Evolutionary conservation across 1,140 invertebrate species (phyloP).

Genomic region (Aphis gossypii): DNA sequence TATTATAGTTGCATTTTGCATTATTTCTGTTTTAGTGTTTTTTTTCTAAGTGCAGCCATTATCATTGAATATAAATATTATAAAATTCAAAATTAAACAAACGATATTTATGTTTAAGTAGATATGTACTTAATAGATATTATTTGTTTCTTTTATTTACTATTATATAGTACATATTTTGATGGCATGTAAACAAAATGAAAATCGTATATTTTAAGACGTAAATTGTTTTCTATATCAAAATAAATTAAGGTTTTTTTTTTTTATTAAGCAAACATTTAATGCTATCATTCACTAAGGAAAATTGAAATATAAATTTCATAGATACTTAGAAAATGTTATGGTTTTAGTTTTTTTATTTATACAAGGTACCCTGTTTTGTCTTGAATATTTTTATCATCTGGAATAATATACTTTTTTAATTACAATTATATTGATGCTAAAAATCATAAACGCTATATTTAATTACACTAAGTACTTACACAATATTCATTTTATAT

Average conservation of each 20-base stretch:
- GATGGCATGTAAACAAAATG: not conserved
- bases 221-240: not conserved
- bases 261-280: not conserved
- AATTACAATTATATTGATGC: not conserved
- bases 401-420: not conserved
- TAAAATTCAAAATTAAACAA: not conserved
- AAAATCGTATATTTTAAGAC: not conserved
- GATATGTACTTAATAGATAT: not conserved
- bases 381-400: not conserved
- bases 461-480: not conserved
- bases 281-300: not conserved
- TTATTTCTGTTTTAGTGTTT: not conserved
- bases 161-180: not conserved
- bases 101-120: not conserved
- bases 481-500: not conserved
- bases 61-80: not conserved
- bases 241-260: not conserved
- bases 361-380: not conserved
- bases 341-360: not conserved
- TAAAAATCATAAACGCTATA: not conserved
- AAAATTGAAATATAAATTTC: not conserved
- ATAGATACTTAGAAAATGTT: not conserved
- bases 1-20: not conserved
- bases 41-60: not conserved
- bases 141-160: not conserved